Conservation (phyloP, 2,113 vertebrate species). For the Hydropotes inermis region DNA sequence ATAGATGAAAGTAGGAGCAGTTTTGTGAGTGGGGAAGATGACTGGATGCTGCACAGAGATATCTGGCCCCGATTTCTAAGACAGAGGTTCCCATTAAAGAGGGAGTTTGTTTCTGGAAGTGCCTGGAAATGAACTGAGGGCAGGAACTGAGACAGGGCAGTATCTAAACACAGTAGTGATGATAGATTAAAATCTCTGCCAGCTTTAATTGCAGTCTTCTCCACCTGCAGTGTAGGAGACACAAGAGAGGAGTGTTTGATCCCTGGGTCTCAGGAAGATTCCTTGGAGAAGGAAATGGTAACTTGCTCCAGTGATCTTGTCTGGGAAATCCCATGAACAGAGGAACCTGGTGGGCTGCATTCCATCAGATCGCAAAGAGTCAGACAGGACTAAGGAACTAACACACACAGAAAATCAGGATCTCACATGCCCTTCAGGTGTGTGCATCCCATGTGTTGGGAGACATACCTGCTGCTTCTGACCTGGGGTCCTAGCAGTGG, state of each 20-base stretch:
- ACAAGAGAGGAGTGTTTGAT: not conserved
- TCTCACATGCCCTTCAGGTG: accelerated
- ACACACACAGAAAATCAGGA: not conserved
- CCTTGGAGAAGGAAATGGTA: not conserved
- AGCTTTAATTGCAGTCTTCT: not conserved
- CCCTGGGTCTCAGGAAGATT: not conserved
- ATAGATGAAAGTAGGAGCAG: not conserved
- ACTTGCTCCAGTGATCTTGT: not conserved
- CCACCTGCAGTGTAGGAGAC: not conserved
- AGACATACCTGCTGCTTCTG: not conserved
- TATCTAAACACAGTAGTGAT: accelerated
- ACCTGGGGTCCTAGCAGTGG: not conserved
- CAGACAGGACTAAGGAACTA: not conserved
- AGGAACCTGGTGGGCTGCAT: not conserved
- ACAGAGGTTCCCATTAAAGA: not conserved
- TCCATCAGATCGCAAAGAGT: not conserved
- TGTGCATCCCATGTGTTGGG: too few species aligned
- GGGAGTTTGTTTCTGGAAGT: not conserved
- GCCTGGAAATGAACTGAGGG: not conserved
- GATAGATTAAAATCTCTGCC: not conserved
- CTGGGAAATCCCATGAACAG: not conserved
- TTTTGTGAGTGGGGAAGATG: not conserved
- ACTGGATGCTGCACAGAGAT: not conserved
- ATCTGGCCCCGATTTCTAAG: not conserved
- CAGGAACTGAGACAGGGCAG: not conserved